phyloP scores from a whole-genome alignment of 2,888 invertebrate species.

The Spisula solida region DNA sequence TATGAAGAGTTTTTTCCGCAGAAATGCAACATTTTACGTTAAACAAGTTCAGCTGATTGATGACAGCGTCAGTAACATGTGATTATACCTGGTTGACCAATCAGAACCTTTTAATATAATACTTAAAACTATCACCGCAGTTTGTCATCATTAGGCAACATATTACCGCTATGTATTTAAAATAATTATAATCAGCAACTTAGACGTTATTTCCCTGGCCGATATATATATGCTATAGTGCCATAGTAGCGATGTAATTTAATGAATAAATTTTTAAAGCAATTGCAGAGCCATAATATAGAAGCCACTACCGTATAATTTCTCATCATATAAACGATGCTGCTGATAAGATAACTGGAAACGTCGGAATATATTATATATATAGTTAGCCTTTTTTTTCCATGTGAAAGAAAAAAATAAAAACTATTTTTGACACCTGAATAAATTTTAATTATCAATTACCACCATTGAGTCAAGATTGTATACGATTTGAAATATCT shows the following conservation, averaged over 20 bases:
- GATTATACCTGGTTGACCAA: too few relatives aligned
- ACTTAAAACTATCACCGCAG: too few relatives aligned
- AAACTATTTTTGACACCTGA: slow-evolving; percentile 53
- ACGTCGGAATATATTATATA: slow-evolving; percentile 41
- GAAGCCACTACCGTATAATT: neutral
- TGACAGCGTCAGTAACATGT: neutral
- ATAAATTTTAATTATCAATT: slow-evolving; percentile 52
- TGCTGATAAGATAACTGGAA: neutral
- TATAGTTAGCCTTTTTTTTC: slow-evolving; percentile 25
- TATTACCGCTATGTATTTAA: neutral
- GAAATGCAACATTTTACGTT: neutral
- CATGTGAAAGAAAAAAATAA: neutral
- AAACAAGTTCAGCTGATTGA: neutral
- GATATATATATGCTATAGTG: neutral
- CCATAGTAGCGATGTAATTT: neutral
- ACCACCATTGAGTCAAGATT: neutral
- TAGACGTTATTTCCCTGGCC: neutral
- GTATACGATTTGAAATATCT: slow-evolving; percentile 21
- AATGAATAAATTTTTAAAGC: neutral
- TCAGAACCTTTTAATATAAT: too few relatives aligned
- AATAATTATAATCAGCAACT: neutral
- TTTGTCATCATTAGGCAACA: too few relatives aligned
- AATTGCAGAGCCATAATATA: neutral
- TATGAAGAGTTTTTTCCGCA: neutral
- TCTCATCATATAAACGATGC: neutral